phyloP scores from a whole-genome alignment of 2,797 vertebrate genomes.

The Varecia variegata region DNA sequence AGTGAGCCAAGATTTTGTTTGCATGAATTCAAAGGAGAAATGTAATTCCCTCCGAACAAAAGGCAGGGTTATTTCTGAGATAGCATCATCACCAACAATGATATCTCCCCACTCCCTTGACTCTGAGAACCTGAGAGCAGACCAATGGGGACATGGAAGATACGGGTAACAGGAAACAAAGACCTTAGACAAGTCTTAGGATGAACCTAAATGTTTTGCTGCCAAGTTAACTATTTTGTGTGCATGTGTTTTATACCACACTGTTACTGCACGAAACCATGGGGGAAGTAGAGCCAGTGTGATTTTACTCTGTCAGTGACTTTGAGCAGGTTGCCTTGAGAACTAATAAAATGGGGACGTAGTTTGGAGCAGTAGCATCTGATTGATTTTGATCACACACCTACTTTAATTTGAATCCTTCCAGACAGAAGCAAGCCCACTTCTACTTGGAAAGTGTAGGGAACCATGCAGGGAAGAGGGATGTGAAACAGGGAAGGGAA shows the following conservation, averaged over 20 bases:
- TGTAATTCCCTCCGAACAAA: not conserved
- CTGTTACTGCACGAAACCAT: fast-evolving
- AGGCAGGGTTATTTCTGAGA: not conserved
- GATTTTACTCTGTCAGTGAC: not conserved
- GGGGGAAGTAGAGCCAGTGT: not conserved
- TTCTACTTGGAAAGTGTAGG: not conserved
- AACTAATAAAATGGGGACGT: not conserved
- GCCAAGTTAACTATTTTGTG: not conserved
- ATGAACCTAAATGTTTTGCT: not conserved
- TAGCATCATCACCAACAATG: not conserved
- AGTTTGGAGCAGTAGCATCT: not conserved
- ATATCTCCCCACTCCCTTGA: not conserved
- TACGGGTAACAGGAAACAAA: not conserved
- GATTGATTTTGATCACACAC: not conserved
- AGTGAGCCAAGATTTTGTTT: conserved; percentile 45
- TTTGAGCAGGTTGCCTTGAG: not conserved
- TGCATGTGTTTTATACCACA: not conserved
- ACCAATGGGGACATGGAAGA: not conserved
- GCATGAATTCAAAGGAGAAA: not conserved
- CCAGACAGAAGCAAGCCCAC: not conserved
- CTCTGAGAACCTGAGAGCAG: not conserved
- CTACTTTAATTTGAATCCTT: not conserved
- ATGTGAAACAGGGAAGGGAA: not conserved
- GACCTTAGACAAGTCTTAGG: not conserved
- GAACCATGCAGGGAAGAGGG: not conserved